Percentiles rank a stretch among this genome's conserved stretches.
phyloP scores from a whole-genome alignment of 2,888 invertebrate species.

The Machimus rusticus region DNA sequence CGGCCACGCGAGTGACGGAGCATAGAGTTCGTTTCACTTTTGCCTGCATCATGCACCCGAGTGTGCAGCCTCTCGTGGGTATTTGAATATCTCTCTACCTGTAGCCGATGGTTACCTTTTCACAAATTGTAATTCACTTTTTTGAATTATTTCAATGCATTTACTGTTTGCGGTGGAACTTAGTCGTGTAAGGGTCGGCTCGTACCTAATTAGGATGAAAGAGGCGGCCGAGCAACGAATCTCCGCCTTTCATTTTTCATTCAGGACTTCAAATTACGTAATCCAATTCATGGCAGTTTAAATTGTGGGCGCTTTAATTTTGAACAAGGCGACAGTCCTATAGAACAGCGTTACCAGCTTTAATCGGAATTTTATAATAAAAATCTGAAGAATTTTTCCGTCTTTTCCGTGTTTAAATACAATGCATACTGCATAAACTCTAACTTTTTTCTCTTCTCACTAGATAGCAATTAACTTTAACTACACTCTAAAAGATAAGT shows the following conservation, averaged over 20 bases:
- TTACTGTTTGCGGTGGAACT: neutral
- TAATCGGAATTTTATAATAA: neutral
- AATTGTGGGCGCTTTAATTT: neutral
- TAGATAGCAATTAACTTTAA: too few relatives aligned
- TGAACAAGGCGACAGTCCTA: neutral
- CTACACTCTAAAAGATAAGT: too few relatives aligned
- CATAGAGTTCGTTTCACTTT: conserved; percentile 43
- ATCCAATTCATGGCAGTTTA: neutral
- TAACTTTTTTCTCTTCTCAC: too few relatives aligned
- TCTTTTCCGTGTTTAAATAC: neutral
- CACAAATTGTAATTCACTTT: neutral
- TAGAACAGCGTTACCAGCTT: neutral
- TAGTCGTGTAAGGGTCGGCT: neutral
- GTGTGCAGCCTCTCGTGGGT: conserved; percentile 34
- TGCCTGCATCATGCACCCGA: conserved; percentile 12
- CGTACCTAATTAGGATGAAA: neutral
- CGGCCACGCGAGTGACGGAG: conserved; percentile 42
- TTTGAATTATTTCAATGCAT: neutral
- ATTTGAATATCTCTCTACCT: conserved; percentile 45
- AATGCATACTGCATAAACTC: too few relatives aligned
- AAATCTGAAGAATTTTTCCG: neutral
- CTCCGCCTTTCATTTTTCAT: neutral
- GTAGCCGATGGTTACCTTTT: conserved; percentile 32
- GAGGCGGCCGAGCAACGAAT: neutral
- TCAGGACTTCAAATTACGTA: neutral